phyloP scores from a whole-genome alignment of 2,113 vertebrate genomes.

The Actinemys pallida region DNA sequence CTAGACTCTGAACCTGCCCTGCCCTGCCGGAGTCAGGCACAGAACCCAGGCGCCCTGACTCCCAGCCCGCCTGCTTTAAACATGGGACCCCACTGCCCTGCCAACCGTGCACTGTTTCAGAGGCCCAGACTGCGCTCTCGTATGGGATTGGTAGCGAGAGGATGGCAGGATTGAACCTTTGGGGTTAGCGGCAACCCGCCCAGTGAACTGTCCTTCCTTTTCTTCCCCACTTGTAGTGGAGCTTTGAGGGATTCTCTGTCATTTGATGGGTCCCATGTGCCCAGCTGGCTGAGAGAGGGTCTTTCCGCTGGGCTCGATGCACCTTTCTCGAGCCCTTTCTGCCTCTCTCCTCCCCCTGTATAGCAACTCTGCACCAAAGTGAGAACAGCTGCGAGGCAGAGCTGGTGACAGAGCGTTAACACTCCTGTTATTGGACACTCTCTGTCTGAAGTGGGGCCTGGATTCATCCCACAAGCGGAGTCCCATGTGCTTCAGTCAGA shows the following conservation, averaged over 20 bases:
- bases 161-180: not conserved
- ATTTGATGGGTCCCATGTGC: too few relatives aligned
- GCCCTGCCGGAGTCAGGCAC: too few relatives aligned
- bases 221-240: not conserved
- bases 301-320: too few relatives aligned
- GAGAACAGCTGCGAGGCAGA: not conserved
- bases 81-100: not conserved
- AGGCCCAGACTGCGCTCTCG: not conserved
- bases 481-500: not conserved
- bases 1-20: not conserved
- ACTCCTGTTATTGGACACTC: not conserved
- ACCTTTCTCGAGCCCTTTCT: too few relatives aligned
- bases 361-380: too few relatives aligned
- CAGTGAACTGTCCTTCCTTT: not conserved
- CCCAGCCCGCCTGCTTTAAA: not conserved
- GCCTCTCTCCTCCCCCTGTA: too few relatives aligned
- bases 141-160: too few relatives aligned
- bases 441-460: not conserved
- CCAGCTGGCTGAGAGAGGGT: too few relatives aligned
- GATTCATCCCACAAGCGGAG: too few relatives aligned
- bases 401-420: not conserved
- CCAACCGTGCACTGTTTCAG: not conserved
- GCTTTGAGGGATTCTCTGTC: too few relatives aligned
- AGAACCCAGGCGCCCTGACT: too few relatives aligned
- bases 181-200: too few relatives aligned